Evolutionary conservation across 2,888 invertebrate genomes (phyloP), one percentile per base, ranked within the genome.

Genomic region (Ectemnius continuus): DNA sequence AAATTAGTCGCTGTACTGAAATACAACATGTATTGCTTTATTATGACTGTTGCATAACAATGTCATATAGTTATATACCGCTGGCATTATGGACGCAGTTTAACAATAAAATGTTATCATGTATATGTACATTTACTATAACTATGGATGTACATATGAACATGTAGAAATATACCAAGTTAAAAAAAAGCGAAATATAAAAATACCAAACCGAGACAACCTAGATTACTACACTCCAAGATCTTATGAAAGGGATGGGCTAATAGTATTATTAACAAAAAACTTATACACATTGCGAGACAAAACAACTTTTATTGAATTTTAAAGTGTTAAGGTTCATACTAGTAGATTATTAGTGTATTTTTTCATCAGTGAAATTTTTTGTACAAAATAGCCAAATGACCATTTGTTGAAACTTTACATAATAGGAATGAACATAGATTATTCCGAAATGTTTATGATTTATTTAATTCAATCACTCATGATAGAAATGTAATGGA

Each of bases 381-480:
- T 84, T 80, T 85, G 75, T 85, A 86, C 77, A 87, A 84, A 87
- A 84, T 82, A 74, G 66, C 79, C 62, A 80, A 70, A 72, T 75
- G 75, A 80, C 66, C 70, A 74, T 79, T 82, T 79, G 79, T 64
- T 73, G 83, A 82, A 72, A 82, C 57, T 73, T 36, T 36, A 81
- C 77, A 66, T 83, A 80, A 87, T 76, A 86, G 84, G 82, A 88
- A 86, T 85, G 83, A 88, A 87, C 84, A 85, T 82, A 82, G 80
- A 80, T 77, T 70, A 82, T 70, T 85, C 78, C 68, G 73, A 82
- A 81, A 85, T 82, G 80, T 84, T 84, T 61, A 80, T 84, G 80
- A 81, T 84, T 80, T 82, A 80, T 84, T 86, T 80, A 81, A 88
- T 87, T 87, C 85, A 88, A 89, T 80, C 87, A 86, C 86, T 86